phyloP scores from a whole-genome alignment of 1,140 invertebrate genomes.

The Acromyrmex echinatior region DNA sequence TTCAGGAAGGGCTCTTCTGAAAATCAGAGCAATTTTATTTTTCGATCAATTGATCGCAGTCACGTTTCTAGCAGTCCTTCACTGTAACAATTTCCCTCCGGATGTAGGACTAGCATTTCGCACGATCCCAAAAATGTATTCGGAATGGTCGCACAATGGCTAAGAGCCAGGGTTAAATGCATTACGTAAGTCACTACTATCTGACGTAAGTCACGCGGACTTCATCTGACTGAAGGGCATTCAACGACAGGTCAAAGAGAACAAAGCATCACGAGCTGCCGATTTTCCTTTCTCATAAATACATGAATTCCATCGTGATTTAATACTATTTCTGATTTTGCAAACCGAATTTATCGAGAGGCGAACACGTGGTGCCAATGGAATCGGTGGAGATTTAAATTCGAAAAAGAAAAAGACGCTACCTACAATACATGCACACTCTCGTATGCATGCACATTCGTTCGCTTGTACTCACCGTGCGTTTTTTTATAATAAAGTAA shows the following conservation, averaged over 20 bases:
- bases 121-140: background rate
- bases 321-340: too few relatives aligned
- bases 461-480: background rate
- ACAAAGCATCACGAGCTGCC: too few relatives aligned
- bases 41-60: background rate
- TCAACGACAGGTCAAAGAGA: background rate
- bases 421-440: background rate
- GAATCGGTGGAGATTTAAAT: background rate
- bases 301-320: background rate
- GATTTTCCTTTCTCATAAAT: background rate
- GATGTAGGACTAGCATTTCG: background rate
- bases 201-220: background rate
- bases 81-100: too few relatives aligned
- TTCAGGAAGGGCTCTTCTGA: too few relatives aligned
- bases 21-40: too few relatives aligned
- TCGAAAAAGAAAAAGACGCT: background rate
- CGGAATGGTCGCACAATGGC: constrained; percentile 53
- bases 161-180: constrained; percentile 71
- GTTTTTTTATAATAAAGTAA: background rate
- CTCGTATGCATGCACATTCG: background rate
- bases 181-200: constrained; percentile 74
- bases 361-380: constrained; percentile 5
- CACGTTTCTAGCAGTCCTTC: background rate
- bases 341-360: too few relatives aligned
- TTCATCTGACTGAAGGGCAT: background rate